Evolutionary conservation across 2,888 invertebrate species (phyloP), one percentile per base, ranked within the genome.

Genomic region (Diarsia dahlii): DNA sequence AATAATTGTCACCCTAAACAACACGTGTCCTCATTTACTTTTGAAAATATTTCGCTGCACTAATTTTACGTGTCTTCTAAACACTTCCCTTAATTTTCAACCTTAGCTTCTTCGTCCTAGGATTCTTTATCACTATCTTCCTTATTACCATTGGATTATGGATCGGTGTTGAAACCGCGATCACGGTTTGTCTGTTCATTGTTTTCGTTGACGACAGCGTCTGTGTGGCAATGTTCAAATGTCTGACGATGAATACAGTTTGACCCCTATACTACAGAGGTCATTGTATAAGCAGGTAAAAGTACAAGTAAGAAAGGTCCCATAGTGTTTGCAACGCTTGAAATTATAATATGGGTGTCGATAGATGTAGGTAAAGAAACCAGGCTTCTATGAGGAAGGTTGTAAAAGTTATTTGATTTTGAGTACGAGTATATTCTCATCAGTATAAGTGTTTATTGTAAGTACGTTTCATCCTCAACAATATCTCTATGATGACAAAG

Each of bases 181-280:
- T 84, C 71, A 74, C 67, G 86, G 76, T 74, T 79, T 80, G 87
- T 83, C 80, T 85, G 74, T 86, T 86, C 85, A 89, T 89, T 89
- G 89, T 89, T 88, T 89, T 88, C 85, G 81, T 79, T 85, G 82
- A 82, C 88, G 78, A 85, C 84, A 69, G 77, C 72, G 65, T 64
- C 58, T 74, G 64, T 86, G 88, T 87, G 70, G 84, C 73, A 84
- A 84, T 77, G 73, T 82, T 84, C 71, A 85, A 88, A 85, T 81
- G 82, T 82, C 84, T 80, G 83, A 82, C 76, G 85, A 79, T 78
- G 85, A 80, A 80, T 85, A 80, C 58, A 67, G 62, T 65, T 62
- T 85, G 84, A 88, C 87, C 87, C 82, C 65, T 75, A 65, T 71
- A 76, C 76, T 75, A 58, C 56, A 87, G 74, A 87, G 88, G 87